Base-by-base conservation (phyloP, 2,888 invertebrate species). In the Morpho achilles region DNA sequence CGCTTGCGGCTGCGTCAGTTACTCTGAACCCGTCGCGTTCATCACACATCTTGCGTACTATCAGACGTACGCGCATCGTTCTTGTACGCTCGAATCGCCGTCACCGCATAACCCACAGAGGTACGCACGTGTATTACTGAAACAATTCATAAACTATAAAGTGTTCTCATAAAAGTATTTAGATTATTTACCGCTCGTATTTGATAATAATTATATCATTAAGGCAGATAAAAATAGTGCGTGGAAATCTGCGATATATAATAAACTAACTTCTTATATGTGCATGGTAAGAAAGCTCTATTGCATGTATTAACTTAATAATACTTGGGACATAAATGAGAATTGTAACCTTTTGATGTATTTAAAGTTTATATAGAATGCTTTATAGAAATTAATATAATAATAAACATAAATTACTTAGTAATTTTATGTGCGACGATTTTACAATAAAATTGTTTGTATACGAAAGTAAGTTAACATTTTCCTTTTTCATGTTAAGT, bases 1-100 rank as follows among this genome's bases (percentile, higher is more conserved):
- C 84, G 77, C 77, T 76, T 74, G 81, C 77, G 82, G 75, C 76
- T 77, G 83, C 81, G 84, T 76, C 86, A 90, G 90, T 90, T 82
- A 82, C 83, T 81, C 84, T 75, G 80, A 76, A 77, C 72, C 76
- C 81, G 79, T 67, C 86, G 87, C 85, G 83, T 76, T 69, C 67
- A 67, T 71, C 80, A 75, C 82, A 75, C 87, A 79, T 73, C 70
- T 61, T 61, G 69, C 69, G 64, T 69, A 64, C 67, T 53, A 49
- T 56, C 61, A 56, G 60, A 59, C 68, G 69, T 67, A 65, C 69
- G 69, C 71, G 69, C 68, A 67, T 64, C 56, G 58, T 60, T 61
- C 65, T 54, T 63, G 55, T 64, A 64, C 65, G 60, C 67, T 65
- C 59, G 61, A 60, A 62, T 61, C 64, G 61, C 56, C 68, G 66